Evolutionary conservation across 2,888 invertebrate genomes (phyloP).

Genomic region (Minunthozetes semirufus): DNA sequence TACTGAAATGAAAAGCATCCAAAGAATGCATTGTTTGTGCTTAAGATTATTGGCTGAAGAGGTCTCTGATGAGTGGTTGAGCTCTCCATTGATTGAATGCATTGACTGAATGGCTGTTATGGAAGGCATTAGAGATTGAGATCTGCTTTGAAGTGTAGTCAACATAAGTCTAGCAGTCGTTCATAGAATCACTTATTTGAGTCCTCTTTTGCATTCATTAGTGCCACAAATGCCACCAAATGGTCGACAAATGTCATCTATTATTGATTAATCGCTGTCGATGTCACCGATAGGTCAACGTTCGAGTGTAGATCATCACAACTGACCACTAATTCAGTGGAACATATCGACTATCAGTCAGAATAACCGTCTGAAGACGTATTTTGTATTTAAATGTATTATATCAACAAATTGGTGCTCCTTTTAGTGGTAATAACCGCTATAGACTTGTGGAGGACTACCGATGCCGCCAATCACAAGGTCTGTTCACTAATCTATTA

Average conservation of each 20-base stretch:
- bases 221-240: constrained; percentile 7
- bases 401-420: not conserved
- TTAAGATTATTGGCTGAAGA: not conserved
- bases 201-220: not conserved
- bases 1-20: not conserved
- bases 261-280: not conserved
- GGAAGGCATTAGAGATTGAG: not conserved
- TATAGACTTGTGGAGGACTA: not conserved
- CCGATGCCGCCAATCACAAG: not conserved
- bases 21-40: not conserved
- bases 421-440: not conserved
- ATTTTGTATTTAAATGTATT: not conserved
- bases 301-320: not conserved
- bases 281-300: not conserved
- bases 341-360: not conserved
- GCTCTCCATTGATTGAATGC: not conserved
- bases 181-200: not conserved
- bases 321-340: not conserved
- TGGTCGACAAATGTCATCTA: not conserved
- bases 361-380: not conserved
- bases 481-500: not conserved
- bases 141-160: not conserved
- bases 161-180: not conserved
- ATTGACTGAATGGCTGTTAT: not conserved
- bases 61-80: not conserved